Conservation (phyloP, 2,797 vertebrate species). For the Chloroceryle amazona region DNA sequence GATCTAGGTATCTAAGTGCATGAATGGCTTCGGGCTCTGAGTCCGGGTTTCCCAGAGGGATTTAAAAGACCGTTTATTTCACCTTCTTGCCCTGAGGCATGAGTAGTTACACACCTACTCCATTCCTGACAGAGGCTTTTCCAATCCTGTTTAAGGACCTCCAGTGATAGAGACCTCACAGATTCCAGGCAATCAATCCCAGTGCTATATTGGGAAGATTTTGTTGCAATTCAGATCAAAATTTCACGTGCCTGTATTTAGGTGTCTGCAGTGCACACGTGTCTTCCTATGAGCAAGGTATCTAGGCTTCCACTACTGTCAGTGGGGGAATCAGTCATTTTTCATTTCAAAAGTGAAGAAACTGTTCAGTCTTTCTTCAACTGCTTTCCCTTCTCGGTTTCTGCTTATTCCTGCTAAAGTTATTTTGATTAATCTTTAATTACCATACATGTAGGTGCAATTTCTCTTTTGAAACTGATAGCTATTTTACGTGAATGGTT, state of each 20-base stretch:
- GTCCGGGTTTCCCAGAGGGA: not conserved
- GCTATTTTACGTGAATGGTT: not conserved
- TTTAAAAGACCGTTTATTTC: not conserved
- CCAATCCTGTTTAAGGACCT: not conserved
- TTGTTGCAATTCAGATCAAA: not conserved
- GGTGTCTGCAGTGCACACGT: accelerated
- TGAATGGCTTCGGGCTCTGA: not conserved
- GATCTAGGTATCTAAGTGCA: not conserved
- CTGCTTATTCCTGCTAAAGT: not conserved
- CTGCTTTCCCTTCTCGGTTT: not conserved
- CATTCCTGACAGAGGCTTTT: not conserved
- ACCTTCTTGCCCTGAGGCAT: not conserved
- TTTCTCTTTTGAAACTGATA: not conserved
- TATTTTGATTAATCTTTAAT: not conserved
- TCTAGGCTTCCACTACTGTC: not conserved
- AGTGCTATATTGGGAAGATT: not conserved
- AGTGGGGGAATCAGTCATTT: not conserved
- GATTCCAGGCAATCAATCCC: not conserved
- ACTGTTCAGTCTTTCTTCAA: not conserved
- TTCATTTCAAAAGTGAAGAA: not conserved
- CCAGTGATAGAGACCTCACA: not conserved
- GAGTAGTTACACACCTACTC: not conserved
- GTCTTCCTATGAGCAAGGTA: not conserved
- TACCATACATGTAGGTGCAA: no score
- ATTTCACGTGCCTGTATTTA: not conserved